Percentiles rank a stretch among this genome's conserved stretches.
These are phyloP conservation scores for Hirundo rustica DNA, from an alignment of 2,797 vertebrate species.

Conservation along the genomic window DNA sequence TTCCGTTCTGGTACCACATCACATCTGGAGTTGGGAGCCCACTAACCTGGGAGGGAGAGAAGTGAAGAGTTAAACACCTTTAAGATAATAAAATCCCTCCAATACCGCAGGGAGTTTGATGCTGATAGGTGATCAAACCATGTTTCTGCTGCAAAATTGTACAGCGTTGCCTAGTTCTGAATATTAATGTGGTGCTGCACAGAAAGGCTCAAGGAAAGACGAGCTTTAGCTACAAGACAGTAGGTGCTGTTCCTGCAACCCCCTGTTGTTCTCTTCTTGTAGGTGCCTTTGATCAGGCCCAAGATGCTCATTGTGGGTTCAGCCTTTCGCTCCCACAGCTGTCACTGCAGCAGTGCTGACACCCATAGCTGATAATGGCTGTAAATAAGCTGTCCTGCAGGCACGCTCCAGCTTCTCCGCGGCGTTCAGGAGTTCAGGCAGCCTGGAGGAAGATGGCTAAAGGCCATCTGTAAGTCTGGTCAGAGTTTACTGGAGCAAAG, in stretches of 20 bases:
- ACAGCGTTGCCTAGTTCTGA: neutral
- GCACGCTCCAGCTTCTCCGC: neutral
- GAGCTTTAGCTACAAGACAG: neutral
- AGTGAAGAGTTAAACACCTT: neutral
- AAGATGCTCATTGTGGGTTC: neutral
- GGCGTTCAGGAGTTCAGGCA: neutral
- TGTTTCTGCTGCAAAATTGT: neutral
- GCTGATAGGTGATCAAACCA: neutral
- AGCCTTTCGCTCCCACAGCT: neutral
- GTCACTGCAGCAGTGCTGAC: neutral
- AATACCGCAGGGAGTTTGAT: neutral
- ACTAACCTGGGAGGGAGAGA: slow-evolving; percentile 81
- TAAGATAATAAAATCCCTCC: neutral
- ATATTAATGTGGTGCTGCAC: neutral
- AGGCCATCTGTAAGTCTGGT: neutral
- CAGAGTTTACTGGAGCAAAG: neutral
- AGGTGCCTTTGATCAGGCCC: neutral
- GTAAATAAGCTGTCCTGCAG: neutral
- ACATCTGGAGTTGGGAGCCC: slow-evolving; percentile 91
- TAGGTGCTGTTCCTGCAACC: neutral
- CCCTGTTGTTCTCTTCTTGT: neutral
- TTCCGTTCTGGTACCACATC: slow-evolving; percentile 92
- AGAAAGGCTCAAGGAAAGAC: neutral
- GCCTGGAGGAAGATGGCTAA: neutral
- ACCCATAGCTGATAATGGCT: neutral